Percentiles rank a stretch among this genome's conserved stretches.
Evolutionary conservation across 2,888 invertebrate genomes (phyloP).

Genomic region (Pachycephus smyrnensis): DNA sequence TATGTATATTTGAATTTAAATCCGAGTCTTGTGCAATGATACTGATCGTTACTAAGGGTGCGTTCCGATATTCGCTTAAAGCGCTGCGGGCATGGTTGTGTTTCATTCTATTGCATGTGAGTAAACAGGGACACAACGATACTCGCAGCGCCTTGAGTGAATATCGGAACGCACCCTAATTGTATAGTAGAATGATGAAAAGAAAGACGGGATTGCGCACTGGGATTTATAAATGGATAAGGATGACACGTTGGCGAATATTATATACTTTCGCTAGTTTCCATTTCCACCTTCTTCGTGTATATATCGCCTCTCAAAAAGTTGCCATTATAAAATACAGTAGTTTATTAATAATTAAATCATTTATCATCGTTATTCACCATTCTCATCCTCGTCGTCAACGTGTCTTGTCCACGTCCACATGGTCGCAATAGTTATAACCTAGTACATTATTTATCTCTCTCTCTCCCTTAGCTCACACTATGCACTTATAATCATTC

Average conservation of each 20-base stretch:
- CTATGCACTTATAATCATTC: slow-evolving; percentile 19
- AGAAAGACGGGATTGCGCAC: neutral
- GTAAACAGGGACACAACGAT: no score
- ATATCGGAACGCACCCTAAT: no score
- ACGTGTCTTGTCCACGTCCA: neutral
- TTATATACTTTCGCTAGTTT: neutral
- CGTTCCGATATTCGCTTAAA: no score
- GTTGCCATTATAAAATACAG: slow-evolving; percentile 57
- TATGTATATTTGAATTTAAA: neutral
- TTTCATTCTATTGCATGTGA: no score
- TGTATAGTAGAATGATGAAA: neutral
- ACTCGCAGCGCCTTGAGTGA: no score
- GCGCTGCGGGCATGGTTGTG: no score
- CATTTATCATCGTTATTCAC: slow-evolving; percentile 36
- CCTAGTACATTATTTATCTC: slow-evolving; percentile 35
- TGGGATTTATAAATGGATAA: neutral
- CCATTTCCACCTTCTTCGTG: neutral
- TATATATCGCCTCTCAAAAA: slow-evolving; percentile 20
- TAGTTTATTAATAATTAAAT: slow-evolving; percentile 55
- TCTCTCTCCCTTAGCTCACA: slow-evolving; percentile 36
- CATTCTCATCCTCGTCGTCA: neutral
- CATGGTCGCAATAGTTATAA: slow-evolving; percentile 37
- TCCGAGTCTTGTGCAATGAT: neutral
- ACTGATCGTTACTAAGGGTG: no score
- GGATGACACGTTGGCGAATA: neutral